A percentile compares a stretch with the other conserved stretches of the same genome.
Evolutionary conservation across 2,113 vertebrate genomes (phyloP).

Genomic region (Conger conger): DNA sequence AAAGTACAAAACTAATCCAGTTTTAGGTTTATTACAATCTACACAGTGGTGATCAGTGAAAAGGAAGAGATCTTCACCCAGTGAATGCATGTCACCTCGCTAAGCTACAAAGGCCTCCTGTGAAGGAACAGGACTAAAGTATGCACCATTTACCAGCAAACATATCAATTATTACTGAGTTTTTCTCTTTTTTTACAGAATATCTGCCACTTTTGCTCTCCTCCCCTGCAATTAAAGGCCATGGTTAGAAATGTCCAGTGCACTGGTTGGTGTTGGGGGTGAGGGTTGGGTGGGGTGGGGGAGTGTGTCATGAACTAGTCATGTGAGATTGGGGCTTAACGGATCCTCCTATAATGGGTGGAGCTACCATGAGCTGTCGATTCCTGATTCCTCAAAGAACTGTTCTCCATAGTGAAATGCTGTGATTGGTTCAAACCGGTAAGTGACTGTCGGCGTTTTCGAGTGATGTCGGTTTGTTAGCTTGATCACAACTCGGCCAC

Average conservation of each 20-base stretch:
- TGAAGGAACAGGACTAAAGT: conserved; percentile 76
- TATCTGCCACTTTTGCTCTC: conserved; percentile 64
- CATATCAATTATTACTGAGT: conserved; percentile 49
- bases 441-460: too few species aligned
- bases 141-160: conserved; percentile 83
- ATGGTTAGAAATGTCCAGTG: conserved; percentile 39
- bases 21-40: conserved; percentile 74
- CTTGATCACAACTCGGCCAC: too few species aligned
- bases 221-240: conserved; percentile 59
- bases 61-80: conserved; percentile 81
- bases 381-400: not conserved
- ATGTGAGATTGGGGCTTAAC: not conserved
- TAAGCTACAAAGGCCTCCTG: conserved; percentile 76
- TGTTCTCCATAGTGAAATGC: not conserved
- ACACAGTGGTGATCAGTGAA: conserved; percentile 84
- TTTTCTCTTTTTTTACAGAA: conserved; percentile 60
- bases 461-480: too few species aligned
- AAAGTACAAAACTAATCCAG: conserved; percentile 82
- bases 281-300: not conserved
- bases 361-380: not conserved
- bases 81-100: conserved; percentile 80
- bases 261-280: not conserved
- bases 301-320: not conserved
- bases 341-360: not conserved
- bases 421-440: not conserved